Evolutionary conservation across 2,888 invertebrate genomes (phyloP).

Genomic region (Malthinus flaveolus): DNA sequence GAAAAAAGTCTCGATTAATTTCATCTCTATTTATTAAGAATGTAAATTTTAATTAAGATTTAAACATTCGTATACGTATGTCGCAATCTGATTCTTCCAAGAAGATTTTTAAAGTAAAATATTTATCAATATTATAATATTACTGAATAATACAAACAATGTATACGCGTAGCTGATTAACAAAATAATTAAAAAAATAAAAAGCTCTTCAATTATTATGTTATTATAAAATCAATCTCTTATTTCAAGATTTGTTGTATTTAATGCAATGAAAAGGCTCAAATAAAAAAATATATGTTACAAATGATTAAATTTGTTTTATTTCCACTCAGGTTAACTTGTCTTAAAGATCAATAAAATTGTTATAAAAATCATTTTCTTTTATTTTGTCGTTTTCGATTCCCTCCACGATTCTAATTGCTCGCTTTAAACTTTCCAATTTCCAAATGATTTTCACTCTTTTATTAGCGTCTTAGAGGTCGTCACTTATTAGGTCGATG

Average conservation of each 20-base stretch:
- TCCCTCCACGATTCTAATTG: too few species aligned
- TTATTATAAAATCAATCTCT: slow-evolving; percentile 70
- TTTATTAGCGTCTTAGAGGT: too few species aligned
- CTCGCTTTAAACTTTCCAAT: too few species aligned
- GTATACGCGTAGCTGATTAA: slow-evolving; percentile 73
- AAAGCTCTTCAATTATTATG: slow-evolving; percentile 70
- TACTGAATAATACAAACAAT: slow-evolving; percentile 70
- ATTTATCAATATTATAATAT: slow-evolving; percentile 59
- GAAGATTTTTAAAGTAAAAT: slow-evolving; percentile 55
- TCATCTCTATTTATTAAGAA: slow-evolving; percentile 39
- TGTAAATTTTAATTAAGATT: slow-evolving; percentile 35
- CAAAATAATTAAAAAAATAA: slow-evolving; percentile 48
- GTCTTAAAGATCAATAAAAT: too few species aligned
- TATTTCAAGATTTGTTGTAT: slow-evolving; percentile 85
- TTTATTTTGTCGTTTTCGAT: too few species aligned
- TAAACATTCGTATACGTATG: slow-evolving; percentile 77
- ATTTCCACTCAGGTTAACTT: not conserved
- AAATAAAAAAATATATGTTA: slow-evolving; percentile 84
- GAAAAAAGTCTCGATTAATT: slow-evolving; percentile 36
- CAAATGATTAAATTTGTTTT: slow-evolving; percentile 56
- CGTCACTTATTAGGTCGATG: too few species aligned
- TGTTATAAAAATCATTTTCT: too few species aligned
- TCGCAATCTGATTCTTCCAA: slow-evolving; percentile 66
- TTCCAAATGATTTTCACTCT: too few species aligned
- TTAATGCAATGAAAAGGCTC: slow-evolving; percentile 82